phyloP scores from a whole-genome alignment of 2,888 invertebrate genomes.

The Ormyrus thymus region DNA sequence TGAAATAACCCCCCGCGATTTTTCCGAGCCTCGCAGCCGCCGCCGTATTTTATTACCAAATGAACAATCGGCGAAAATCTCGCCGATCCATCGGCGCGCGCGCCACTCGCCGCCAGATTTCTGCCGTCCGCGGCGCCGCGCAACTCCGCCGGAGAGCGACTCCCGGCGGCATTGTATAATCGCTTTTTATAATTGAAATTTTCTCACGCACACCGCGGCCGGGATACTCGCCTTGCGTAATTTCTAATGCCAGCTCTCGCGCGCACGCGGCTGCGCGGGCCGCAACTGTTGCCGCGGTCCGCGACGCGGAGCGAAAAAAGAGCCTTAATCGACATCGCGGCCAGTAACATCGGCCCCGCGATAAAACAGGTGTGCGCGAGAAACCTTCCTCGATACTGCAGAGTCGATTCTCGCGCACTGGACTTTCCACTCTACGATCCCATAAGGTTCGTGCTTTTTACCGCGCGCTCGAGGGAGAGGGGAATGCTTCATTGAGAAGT shows the following conservation, averaged over 20 bases:
- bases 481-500: too few species aligned
- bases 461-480: too few species aligned
- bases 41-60: not conserved
- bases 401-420: too few species aligned
- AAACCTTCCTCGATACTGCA: not conserved
- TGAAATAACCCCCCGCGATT: slow-evolving; percentile 23
- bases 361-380: slow-evolving; percentile 15
- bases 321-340: slow-evolving; percentile 30
- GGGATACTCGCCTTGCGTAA: slow-evolving; percentile 27
- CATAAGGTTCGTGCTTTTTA: too few species aligned
- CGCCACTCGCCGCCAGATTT: too few species aligned
- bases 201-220: slow-evolving; percentile 35
- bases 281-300: not conserved
- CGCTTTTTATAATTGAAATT: slow-evolving; percentile 48
- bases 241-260: not conserved
- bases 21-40: slow-evolving; percentile 28
- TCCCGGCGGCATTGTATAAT: slow-evolving; percentile 35
- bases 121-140: too few species aligned
- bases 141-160: not conserved
- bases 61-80: not conserved
- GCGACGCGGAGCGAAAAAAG: slow-evolving; percentile 23
- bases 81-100: too few species aligned
- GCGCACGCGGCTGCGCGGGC: not conserved
- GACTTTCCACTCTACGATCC: too few species aligned
- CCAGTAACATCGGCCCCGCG: slow-evolving; percentile 17